phyloP scores from a whole-genome alignment of 92 coral and sea anemone species.

The Paragorgia papillata region DNA sequence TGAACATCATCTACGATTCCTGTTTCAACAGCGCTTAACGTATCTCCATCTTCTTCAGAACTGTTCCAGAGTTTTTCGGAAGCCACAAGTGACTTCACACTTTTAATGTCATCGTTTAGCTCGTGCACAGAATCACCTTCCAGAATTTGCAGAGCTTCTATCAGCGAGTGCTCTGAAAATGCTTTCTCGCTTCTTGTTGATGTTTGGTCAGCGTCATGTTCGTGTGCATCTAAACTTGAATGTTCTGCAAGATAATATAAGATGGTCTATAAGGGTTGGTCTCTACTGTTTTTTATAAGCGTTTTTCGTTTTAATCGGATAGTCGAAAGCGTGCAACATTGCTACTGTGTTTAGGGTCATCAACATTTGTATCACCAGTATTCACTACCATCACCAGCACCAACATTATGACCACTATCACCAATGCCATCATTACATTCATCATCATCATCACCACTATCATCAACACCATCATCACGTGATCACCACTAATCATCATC shows the following conservation, averaged over 20 bases:
- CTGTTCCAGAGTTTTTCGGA: conserved; percentile 5
- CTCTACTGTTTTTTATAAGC: too few species aligned
- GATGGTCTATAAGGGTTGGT: too few species aligned
- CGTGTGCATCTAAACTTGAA: conserved; percentile 27
- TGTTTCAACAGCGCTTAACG: background rate
- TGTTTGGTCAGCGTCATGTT: background rate
- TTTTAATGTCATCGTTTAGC: background rate
- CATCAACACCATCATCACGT: conserved; percentile 7
- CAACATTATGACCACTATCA: too few species aligned
- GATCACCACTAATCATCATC: conserved; percentile 44
- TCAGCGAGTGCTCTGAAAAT: background rate
- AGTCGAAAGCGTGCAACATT: too few species aligned
- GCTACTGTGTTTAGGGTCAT: too few species aligned
- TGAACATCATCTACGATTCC: background rate
- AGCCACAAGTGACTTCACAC: conserved; percentile 31
- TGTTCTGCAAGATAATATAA: conserved; percentile 44
- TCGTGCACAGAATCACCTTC: conserved; percentile 24
- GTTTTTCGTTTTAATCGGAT: too few species aligned
- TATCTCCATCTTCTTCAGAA: background rate
- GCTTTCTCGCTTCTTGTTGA: background rate
- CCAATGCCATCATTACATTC: too few species aligned
- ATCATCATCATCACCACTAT: too few species aligned
- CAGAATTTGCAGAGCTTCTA: conserved; percentile 19
- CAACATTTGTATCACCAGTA: background rate
- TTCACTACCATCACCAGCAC: background rate